Conservation (phyloP, 2,797 vertebrate species). For the Callimico goeldii region DNA sequence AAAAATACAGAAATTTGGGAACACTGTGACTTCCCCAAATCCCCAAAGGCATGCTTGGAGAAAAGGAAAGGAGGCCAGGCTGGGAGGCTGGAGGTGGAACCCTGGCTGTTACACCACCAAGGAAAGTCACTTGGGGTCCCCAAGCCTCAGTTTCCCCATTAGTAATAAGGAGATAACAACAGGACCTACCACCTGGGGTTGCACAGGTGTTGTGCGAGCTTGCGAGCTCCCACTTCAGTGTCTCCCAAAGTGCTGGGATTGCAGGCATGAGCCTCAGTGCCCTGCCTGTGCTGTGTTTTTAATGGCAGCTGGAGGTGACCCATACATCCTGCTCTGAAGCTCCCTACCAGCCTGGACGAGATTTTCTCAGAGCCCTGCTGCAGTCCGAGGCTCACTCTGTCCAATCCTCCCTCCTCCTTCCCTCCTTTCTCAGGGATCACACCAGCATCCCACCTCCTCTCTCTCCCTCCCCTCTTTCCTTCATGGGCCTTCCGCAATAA, state of each 20-base stretch:
- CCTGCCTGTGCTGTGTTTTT: not conserved
- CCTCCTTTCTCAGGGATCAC: not conserved
- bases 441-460: not conserved
- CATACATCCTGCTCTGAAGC: not conserved
- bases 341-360: not conserved
- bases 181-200: rapidly evolving
- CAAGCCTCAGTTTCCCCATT: not conserved
- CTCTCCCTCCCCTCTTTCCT: not conserved
- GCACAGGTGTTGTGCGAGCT: no score
- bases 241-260: not conserved
- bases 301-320: not conserved
- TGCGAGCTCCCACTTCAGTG: rapidly evolving
- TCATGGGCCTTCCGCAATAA: rapidly evolving
- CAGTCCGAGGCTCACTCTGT: not conserved
- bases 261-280: not conserved
- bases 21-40: not conserved
- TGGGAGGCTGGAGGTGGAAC: not conserved
- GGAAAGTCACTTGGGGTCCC: not conserved
- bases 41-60: not conserved
- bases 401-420: no score
- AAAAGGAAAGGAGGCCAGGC: not conserved
- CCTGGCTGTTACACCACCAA: not conserved
- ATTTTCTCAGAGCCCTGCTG: not conserved
- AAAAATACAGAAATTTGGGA: not conserved
- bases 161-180: not conserved